Conservation (phyloP, 2,797 vertebrate species). For the Aplochiton taeniatus region DNA sequence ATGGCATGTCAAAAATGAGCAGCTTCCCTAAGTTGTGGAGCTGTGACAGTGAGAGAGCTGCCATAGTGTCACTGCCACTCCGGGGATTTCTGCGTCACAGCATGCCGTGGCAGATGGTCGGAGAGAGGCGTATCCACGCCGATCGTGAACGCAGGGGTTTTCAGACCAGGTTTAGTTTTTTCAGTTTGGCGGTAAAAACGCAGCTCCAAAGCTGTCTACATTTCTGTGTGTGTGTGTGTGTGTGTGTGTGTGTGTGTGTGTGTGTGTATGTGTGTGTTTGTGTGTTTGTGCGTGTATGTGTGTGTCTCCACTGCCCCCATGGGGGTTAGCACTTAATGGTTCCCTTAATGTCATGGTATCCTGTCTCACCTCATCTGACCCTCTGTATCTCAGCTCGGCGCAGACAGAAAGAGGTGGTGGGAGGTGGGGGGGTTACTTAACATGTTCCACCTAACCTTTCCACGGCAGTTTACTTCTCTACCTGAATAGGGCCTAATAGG, state of each 20-base stretch:
- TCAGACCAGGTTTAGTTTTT: constrained; percentile 21
- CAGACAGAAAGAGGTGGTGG: not conserved
- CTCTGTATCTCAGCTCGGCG: constrained; percentile 8
- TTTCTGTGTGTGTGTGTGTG: not conserved
- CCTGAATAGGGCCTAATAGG: no score
- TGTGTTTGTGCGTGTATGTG: not conserved
- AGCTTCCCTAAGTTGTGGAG: constrained; percentile 23
- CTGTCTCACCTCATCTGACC: constrained; percentile 26
- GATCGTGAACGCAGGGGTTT: constrained; percentile 46
- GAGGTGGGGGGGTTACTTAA: not conserved
- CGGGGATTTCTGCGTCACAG: constrained; percentile 29
- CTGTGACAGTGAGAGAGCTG: constrained; percentile 34
- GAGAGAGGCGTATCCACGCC: constrained; percentile 39
- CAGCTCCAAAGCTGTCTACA: not conserved
- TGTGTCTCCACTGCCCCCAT: constrained; percentile 1
- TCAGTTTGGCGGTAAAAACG: constrained; percentile 19
- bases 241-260: not conserved
- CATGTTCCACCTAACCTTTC: constrained; percentile 16
- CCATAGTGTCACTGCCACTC: constrained; percentile 30
- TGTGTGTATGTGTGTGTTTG: not conserved
- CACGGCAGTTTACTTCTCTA: constrained; percentile 6
- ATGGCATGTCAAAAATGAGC: not conserved
- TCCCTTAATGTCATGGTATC: constrained; percentile 15
- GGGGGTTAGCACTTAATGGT: constrained; percentile 10
- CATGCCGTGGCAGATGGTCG: constrained; percentile 61